A percentile compares a stretch with the other conserved stretches of the same genome.
phyloP scores from a whole-genome alignment of 2,888 invertebrate species.

The Mythimna loreyi region DNA sequence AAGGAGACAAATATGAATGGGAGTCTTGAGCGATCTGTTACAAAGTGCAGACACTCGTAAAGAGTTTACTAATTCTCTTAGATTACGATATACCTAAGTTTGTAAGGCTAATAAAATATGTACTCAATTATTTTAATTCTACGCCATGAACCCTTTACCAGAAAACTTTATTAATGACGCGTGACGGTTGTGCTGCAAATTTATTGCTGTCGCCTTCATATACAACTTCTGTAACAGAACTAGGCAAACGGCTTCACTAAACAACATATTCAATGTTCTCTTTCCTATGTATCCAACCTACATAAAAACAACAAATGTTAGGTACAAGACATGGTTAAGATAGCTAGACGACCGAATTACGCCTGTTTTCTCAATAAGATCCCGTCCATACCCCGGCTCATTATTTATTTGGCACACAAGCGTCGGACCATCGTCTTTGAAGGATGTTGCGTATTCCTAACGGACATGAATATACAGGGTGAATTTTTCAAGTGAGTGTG shows the following conservation, averaged over 20 bases:
- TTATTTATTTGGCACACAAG: conserved; percentile 48
- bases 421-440: conserved; percentile 24
- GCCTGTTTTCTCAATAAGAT: conserved; percentile 16
- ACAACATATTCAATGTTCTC: background rate
- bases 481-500: too few relatives aligned
- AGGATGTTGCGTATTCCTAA: conserved; percentile 19
- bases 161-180: too few relatives aligned
- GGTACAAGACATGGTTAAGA: background rate
- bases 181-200: too few relatives aligned
- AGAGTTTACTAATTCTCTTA: too few relatives aligned
- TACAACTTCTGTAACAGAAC: background rate
- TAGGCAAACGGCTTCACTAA: background rate
- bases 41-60: too few relatives aligned
- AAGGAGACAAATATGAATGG: too few relatives aligned
- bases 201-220: too few relatives aligned
- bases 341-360: background rate
- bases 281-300: background rate
- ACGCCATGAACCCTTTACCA: too few relatives aligned
- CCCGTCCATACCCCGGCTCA: conserved; percentile 32
- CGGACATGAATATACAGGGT: conserved; percentile 5
- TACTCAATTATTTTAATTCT: too few relatives aligned
- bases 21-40: too few relatives aligned
- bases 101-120: too few relatives aligned
- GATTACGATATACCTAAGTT: too few relatives aligned
- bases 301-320: conserved; percentile 11